phyloP scores from a whole-genome alignment of 2,888 invertebrate genomes.

The Rotaria sp. region DNA sequence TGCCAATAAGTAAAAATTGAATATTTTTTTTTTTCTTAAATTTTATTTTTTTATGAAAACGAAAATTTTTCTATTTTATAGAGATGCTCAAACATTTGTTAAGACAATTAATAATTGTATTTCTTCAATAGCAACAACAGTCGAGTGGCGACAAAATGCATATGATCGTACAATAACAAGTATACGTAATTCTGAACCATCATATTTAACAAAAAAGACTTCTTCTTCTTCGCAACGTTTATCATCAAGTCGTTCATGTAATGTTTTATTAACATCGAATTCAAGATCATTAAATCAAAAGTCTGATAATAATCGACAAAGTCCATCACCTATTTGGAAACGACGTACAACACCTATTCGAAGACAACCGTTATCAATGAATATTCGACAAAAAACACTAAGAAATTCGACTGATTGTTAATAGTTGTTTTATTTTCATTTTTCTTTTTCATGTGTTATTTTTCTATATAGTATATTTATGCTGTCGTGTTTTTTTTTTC shows the following conservation, averaged over 20 bases:
- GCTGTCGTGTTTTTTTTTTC: neutral
- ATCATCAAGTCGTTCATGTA: neutral
- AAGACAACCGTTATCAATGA: neutral
- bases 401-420: slow-evolving; percentile 23
- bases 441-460: neutral
- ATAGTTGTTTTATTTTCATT: neutral
- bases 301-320: neutral
- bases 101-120: slow-evolving; percentile 21
- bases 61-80: neutral
- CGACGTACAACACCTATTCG: neutral
- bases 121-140: neutral
- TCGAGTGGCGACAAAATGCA: neutral
- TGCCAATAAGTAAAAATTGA: neutral
- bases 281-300: neutral
- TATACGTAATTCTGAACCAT: neutral
- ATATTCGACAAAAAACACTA: neutral
- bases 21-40: neutral
- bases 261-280: neutral
- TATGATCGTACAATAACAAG: neutral
- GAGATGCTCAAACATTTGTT: slow-evolving; percentile 13
- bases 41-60: neutral
- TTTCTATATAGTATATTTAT: slow-evolving; percentile 12
- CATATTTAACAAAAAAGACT: neutral
- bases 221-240: neutral
- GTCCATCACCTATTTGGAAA: slow-evolving; percentile 30